Conservation (phyloP, 1,140 invertebrate species). For the Mactra quadrangularis region DNA sequence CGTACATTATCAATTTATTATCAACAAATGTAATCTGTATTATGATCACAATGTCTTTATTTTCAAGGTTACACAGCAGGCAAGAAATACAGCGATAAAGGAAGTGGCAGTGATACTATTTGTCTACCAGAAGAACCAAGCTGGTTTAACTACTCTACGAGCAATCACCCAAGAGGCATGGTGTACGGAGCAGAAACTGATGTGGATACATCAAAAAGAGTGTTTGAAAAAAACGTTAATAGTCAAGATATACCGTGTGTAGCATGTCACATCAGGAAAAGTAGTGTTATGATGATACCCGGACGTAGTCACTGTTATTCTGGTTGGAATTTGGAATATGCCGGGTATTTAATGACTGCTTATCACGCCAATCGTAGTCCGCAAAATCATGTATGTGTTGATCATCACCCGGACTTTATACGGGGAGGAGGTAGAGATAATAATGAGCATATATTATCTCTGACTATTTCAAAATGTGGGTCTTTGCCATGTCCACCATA, state of each 20-base stretch:
- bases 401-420: slow-evolving; percentile 45
- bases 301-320: slow-evolving; percentile 46
- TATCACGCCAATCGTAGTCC: slow-evolving; percentile 2
- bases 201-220: neutral
- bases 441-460: slow-evolving; percentile 60
- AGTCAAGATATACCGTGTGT: slow-evolving; percentile 41
- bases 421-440: slow-evolving; percentile 19
- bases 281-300: slow-evolving; percentile 51
- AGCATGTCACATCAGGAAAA: slow-evolving; percentile 42
- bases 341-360: slow-evolving; percentile 58
- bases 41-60: too few species aligned
- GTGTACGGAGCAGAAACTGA: slow-evolving; percentile 16
- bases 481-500: slow-evolving; percentile 66
- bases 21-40: too few species aligned
- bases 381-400: slow-evolving; percentile 62
- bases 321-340: slow-evolving; percentile 59
- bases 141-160: slow-evolving; percentile 35
- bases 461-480: slow-evolving; percentile 49
- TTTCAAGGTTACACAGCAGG: slow-evolving; percentile 37
- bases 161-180: neutral
- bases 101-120: slow-evolving; percentile 28
- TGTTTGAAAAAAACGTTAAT: neutral
- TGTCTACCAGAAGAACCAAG: slow-evolving; percentile 42
- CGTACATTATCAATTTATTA: too few species aligned
- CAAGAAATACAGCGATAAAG: slow-evolving; percentile 12